Conservation (phyloP, 2,888 invertebrate species). For the Pteria penguin region DNA sequence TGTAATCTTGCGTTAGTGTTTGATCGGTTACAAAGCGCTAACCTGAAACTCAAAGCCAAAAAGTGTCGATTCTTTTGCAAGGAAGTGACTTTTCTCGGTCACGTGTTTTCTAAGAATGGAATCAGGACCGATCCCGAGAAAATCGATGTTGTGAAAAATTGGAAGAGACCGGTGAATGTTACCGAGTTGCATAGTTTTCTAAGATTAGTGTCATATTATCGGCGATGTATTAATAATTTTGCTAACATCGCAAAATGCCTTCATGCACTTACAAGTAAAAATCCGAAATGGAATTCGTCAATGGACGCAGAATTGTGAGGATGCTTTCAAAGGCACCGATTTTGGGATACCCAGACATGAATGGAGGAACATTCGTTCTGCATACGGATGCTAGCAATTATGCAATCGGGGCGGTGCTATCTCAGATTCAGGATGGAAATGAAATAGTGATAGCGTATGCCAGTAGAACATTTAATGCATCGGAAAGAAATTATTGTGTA, state of each 20-base stretch:
- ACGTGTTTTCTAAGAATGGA: neutral
- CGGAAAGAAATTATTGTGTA: too few species aligned
- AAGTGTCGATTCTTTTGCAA: too few species aligned
- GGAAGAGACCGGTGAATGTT: neutral
- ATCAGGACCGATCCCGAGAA: neutral
- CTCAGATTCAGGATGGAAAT: too few species aligned
- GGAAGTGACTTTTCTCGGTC: neutral
- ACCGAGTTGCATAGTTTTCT: neutral
- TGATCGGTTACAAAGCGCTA: too few species aligned
- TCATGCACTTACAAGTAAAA: conserved; percentile 1
- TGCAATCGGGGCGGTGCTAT: too few species aligned
- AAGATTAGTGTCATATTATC: neutral
- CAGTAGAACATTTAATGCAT: too few species aligned
- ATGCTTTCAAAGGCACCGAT: neutral
- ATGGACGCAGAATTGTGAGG: neutral
- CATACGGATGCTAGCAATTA: too few species aligned
- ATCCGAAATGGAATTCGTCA: neutral
- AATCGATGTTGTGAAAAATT: neutral
- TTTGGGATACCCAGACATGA: neutral
- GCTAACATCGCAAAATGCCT: too few species aligned
- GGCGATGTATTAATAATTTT: neutral
- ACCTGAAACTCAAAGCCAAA: too few species aligned
- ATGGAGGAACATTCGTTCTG: neutral
- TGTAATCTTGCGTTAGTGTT: too few species aligned
- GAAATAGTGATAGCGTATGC: too few species aligned